Conservation (phyloP, 35 echinoderm and acorn worm genomes). For the Apostichopus parvimensis region DNA sequence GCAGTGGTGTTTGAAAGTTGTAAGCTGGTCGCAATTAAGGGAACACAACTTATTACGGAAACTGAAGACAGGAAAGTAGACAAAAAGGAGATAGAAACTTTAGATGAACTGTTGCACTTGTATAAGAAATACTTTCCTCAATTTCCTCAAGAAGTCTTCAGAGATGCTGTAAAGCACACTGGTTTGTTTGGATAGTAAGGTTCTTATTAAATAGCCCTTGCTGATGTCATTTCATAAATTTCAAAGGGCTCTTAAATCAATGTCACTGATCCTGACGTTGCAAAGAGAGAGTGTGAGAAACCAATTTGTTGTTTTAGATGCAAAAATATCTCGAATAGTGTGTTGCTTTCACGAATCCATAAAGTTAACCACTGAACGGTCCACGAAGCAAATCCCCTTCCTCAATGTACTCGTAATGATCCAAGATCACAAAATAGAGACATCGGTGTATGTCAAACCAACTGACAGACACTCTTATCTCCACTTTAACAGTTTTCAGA, state of each 20-base stretch:
- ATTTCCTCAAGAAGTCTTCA: background rate
- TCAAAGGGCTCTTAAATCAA: background rate
- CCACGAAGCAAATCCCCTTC: no score
- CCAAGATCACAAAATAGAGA: no score
- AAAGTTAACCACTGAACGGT: no score
- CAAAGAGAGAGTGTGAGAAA: background rate
- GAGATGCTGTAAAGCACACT: slow-evolving; percentile 7
- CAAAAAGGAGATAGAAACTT: background rate
- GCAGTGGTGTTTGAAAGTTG: slow-evolving; percentile 2
- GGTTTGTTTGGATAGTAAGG: background rate
- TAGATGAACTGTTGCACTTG: background rate
- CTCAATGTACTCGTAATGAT: no score
- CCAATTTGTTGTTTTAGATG: no score
- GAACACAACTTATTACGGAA: slow-evolving; percentile 1
- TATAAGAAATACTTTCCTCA: slow-evolving; percentile 30
- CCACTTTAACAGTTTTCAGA: no score
- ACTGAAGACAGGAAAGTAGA: background rate
- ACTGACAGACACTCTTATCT: no score
- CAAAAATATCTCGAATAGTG: no score
- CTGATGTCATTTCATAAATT: background rate
- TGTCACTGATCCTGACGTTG: background rate
- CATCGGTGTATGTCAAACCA: no score
- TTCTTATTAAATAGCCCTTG: background rate
- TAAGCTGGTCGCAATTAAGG: slow-evolving; percentile 41
- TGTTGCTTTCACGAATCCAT: no score